Evolutionary conservation across 2,888 invertebrate genomes (phyloP).

Genomic region (Julus scandinavius): DNA sequence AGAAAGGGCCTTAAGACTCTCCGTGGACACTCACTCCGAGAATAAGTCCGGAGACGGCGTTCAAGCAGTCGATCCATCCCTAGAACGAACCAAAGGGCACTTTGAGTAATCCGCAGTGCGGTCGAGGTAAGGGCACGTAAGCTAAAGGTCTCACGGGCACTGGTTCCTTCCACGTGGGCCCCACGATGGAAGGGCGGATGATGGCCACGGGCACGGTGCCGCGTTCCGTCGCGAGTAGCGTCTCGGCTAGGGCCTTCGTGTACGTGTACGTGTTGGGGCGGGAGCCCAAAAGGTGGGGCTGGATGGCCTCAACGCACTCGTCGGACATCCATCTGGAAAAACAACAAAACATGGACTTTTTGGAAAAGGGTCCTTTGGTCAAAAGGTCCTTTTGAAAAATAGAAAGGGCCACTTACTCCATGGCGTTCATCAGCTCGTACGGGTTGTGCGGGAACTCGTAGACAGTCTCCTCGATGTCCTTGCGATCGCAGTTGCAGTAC

Average conservation of each 20-base stretch:
- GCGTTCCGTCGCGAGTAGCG: constrained; percentile 82
- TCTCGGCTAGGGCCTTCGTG: constrained; percentile 91
- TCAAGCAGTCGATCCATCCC: constrained; percentile 55
- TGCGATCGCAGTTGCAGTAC: constrained; percentile 74
- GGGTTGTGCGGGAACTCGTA: constrained; percentile 70
- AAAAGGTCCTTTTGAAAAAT: too few species aligned
- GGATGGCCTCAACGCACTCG: constrained; percentile 57
- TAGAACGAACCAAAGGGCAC: background rate
- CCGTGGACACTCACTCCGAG: constrained; percentile 45
- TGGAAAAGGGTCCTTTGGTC: too few species aligned
- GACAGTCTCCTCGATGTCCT: constrained; percentile 75
- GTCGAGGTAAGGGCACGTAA: too few species aligned
- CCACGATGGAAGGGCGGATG: constrained; percentile 85
- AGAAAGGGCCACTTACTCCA: constrained; percentile 57
- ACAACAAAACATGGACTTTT: too few species aligned
- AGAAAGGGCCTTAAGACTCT: background rate
- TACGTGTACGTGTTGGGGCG: constrained; percentile 94
- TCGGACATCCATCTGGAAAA: constrained; percentile 60
- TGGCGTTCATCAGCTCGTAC: constrained; percentile 54
- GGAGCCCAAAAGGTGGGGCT: constrained; percentile 75
- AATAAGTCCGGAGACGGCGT: constrained; percentile 53
- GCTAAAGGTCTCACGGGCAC: constrained; percentile 64
- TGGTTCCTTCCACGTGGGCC: constrained; percentile 74
- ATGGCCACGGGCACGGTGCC: constrained; percentile 80
- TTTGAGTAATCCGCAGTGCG: too few species aligned